Conservation (phyloP, 2,113 vertebrate genomes). For the Lasiurus cinereus region DNA sequence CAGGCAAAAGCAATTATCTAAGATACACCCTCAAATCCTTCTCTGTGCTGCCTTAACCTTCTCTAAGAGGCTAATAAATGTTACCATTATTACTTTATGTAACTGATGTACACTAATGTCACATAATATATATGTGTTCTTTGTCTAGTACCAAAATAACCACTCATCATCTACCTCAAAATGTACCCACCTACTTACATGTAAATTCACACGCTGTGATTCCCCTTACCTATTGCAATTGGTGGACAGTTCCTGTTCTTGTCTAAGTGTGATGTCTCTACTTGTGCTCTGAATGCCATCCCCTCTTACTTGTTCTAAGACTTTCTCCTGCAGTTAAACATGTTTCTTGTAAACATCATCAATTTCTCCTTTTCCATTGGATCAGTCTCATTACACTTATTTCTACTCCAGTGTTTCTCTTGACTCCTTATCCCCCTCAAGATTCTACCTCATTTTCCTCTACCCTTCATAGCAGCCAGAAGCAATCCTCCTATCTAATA, state of each 20-base stretch:
- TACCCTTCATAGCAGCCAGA: background rate
- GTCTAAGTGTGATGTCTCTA: background rate
- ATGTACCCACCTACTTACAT: background rate
- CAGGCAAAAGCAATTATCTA: background rate
- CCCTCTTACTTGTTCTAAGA: background rate
- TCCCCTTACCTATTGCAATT: background rate
- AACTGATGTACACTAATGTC: background rate
- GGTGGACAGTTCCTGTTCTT: background rate
- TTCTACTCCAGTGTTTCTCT: background rate
- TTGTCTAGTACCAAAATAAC: background rate
- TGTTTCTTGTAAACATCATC: background rate
- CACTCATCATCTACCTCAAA: background rate
- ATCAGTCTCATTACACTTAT: background rate
- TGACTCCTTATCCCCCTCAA: background rate
- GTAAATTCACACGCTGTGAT: background rate
- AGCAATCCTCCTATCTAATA: background rate
- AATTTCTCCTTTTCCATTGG: background rate
- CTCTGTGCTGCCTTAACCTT: background rate
- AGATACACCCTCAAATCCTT: conserved; percentile 16
- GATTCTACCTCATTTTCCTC: background rate
- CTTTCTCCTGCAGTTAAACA: background rate
- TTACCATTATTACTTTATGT: background rate
- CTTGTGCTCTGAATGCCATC: background rate
- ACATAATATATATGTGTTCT: background rate
- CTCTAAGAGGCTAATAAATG: background rate